Evolutionary conservation across 2,113 vertebrate genomes (phyloP), one percentile per base, ranked within the genome.

Genomic region (Cavia aperea): DNA sequence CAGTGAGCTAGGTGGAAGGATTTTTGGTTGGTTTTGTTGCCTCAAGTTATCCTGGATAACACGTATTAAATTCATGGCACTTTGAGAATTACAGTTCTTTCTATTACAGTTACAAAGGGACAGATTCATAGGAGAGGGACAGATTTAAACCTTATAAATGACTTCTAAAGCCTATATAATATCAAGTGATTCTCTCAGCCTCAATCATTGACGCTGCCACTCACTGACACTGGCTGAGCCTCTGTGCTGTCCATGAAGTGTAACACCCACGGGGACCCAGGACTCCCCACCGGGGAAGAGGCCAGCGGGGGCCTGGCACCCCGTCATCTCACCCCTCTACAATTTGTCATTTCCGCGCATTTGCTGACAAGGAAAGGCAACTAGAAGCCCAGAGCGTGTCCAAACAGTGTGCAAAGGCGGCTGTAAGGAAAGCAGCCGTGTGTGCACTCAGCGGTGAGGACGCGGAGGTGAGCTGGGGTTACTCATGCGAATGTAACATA

Each of bases 71-170:
- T 13, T 68, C 54, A 66, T 54, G 31, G 23, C 56, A 23, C 54
- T 83, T 92, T 49, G 85, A 81, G 79, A 88, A 92, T 62, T 84
- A 62, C 7, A 26, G 5, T 79, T 85, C 33, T 31, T 81, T 90
- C 83, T 43, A 7, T 19, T 65, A 72, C 43, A 49, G 10, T 92
- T 81, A 86, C 9, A 63, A 73, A 83, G 19, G 26, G 21, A n/a
- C 31, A 65, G 68, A 72, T 36, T 81, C 39, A 9, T 7, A 72
- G 21, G 79, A 83, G 54, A 82, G 9, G 36, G 49, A 72, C 62
- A 46, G 77, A 36, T 11, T 70, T 21, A 56, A 83, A 49, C 6
- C 4, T 26, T 43, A 31, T 51, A 4, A 93, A 68, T 49, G 29
- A 58, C n/a, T 39, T 84, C 7, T 26, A 58, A 43, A 39, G 82